phyloP scores from a whole-genome alignment of 2,113 vertebrate species.

The Gymnobelideus leadbeateri region DNA sequence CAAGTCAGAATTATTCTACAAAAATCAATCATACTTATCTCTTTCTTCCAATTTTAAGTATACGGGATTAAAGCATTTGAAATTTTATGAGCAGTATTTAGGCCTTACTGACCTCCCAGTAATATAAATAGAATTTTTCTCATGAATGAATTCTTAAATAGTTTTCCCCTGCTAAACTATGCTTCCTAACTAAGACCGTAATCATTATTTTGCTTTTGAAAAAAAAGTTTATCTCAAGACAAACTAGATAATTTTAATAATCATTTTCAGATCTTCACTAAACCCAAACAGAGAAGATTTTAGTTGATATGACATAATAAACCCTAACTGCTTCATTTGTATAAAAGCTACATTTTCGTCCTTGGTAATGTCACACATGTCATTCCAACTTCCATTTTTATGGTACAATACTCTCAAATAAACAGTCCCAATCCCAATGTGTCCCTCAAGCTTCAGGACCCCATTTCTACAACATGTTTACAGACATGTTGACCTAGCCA shows the following conservation, averaged over 20 bases:
- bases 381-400: neutral
- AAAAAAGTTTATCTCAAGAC: neutral
- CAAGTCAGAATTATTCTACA: neutral
- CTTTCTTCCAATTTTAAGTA: neutral
- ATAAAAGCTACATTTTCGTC: neutral
- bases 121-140: neutral
- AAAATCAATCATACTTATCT: neutral
- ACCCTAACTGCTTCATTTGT: neutral
- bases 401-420: neutral
- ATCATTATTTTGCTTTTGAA: neutral
- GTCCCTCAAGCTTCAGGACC: neutral
- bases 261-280: neutral
- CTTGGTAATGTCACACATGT: neutral
- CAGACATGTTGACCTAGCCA: neutral
- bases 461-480: neutral
- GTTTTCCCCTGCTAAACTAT: neutral
- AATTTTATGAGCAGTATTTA: neutral
- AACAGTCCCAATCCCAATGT: neutral
- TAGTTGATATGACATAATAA: neutral
- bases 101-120: neutral
- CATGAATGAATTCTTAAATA: slow-evolving; percentile 2
- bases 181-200: neutral
- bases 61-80: neutral
- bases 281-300: neutral
- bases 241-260: neutral